A percentile compares a stretch with the other conserved stretches of the same genome.
Evolutionary conservation across 2,797 vertebrate genomes (phyloP).

Genomic region (Tenualosa thibaudeaui): DNA sequence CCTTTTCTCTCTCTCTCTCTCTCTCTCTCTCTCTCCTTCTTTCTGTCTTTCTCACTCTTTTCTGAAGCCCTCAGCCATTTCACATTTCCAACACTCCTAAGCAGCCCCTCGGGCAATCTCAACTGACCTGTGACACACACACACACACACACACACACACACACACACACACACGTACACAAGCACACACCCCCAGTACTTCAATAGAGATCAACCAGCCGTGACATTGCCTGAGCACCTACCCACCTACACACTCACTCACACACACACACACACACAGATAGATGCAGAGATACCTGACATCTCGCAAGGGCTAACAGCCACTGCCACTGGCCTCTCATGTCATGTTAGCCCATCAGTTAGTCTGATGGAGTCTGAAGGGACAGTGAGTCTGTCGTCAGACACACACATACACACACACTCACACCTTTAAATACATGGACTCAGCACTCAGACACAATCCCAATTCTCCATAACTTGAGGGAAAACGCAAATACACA

Average conservation of each 20-base stretch:
- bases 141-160: background rate
- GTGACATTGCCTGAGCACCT: background rate
- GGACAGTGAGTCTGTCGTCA: background rate
- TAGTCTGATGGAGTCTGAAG: background rate
- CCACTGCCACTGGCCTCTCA: background rate
- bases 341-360: slow-evolving; percentile 17
- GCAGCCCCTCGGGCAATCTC: background rate
- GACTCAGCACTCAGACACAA: background rate
- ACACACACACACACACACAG: slow-evolving; percentile 4
- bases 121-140: slow-evolving; percentile 14
- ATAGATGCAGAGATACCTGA: background rate
- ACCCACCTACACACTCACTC: background rate
- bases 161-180: background rate
- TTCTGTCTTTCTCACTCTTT: background rate
- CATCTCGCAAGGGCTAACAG: background rate
- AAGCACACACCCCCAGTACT: background rate
- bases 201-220: slow-evolving; percentile 15
- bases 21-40: background rate
- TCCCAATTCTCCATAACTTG: too few relatives aligned
- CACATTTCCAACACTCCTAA: background rate
- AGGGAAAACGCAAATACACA: background rate
- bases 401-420: slow-evolving; percentile 10
- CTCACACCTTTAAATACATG: background rate
- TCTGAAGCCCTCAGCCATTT: background rate
- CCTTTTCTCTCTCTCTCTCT: background rate